phyloP scores from a whole-genome alignment of 2,113 vertebrate genomes.

The Cyrtonyx montezumae region DNA sequence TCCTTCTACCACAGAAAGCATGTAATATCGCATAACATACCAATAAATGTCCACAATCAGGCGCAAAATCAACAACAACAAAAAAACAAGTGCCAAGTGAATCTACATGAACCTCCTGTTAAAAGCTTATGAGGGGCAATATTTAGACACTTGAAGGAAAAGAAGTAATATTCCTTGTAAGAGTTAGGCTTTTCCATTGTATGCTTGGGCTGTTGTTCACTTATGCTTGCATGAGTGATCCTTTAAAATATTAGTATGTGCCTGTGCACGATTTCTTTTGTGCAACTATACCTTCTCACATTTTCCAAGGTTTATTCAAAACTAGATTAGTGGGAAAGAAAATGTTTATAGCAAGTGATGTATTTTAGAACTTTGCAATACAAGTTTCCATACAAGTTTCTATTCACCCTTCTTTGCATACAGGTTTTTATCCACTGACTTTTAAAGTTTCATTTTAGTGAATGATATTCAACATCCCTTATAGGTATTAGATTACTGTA shows the following conservation, averaged over 20 bases:
- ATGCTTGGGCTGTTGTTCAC: neutral
- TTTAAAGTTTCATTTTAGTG: neutral
- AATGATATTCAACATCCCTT: neutral
- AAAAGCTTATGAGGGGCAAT: neutral
- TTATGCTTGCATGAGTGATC: fast-evolving
- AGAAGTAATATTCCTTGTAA: neutral
- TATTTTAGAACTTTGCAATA: neutral
- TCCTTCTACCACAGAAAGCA: neutral
- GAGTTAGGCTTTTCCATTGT: neutral
- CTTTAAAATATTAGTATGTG: neutral
- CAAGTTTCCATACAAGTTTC: neutral
- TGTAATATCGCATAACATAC: neutral
- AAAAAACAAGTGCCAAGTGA: neutral
- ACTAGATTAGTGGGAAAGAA: neutral
- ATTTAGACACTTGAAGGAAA: neutral
- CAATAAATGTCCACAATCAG: neutral
- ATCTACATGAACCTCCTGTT: neutral
- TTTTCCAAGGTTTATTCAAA: neutral
- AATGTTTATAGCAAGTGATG: neutral
- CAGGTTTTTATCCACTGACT: neutral
- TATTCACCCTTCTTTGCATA: too few species aligned
- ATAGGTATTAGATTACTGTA: neutral
- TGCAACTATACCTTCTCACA: neutral
- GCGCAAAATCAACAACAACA: too few species aligned
- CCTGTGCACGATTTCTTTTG: neutral